A percentile compares a stretch with the other conserved stretches of the same genome.
Conservation (phyloP, 1,140 invertebrate genomes). For the Apolygus lucorum region DNA sequence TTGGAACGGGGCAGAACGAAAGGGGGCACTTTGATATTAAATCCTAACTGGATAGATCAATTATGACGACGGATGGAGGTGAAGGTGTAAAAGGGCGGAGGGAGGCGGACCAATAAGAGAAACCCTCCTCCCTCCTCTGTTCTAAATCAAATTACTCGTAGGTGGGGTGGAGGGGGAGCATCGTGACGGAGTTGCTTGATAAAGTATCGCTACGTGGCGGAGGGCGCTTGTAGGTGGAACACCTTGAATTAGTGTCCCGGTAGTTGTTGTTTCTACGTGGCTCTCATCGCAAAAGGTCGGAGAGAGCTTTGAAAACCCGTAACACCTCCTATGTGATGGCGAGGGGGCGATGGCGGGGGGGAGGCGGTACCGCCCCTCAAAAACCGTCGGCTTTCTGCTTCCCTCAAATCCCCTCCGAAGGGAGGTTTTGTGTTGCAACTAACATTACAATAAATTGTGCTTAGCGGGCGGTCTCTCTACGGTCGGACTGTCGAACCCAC, state of each 20-base stretch:
- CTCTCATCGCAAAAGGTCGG: not conserved
- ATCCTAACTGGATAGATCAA: not conserved
- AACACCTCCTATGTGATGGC: no score
- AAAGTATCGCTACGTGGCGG: slow-evolving; percentile 2
- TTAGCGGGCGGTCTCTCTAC: not conserved
- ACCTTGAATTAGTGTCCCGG: slow-evolving; percentile 4
- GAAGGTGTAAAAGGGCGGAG: not conserved
- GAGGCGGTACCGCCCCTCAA: no score
- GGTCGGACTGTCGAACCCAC: not conserved
- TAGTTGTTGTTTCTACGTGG: slow-evolving; percentile 1
- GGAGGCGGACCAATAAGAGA: slow-evolving; percentile 9
- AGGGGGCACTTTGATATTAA: slow-evolving; percentile 3
- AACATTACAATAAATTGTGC: not conserved
- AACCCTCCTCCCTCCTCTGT: no score
- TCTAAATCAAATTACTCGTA: slow-evolving; percentile 4
- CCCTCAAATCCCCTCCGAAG: no score
- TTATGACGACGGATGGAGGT: slow-evolving; percentile 7
- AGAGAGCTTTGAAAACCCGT: not conserved
- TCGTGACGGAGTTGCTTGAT: slow-evolving; percentile 15
- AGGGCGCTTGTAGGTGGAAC: not conserved
- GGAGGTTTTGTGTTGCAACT: not conserved
- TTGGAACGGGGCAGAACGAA: no score
- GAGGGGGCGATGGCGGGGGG: no score
- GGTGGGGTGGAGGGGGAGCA: not conserved
- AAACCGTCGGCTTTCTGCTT: no score